A percentile compares a stretch with the other conserved stretches of the same genome.
Conservation (phyloP, 2,797 vertebrate species). For the Ciconia nigra region DNA sequence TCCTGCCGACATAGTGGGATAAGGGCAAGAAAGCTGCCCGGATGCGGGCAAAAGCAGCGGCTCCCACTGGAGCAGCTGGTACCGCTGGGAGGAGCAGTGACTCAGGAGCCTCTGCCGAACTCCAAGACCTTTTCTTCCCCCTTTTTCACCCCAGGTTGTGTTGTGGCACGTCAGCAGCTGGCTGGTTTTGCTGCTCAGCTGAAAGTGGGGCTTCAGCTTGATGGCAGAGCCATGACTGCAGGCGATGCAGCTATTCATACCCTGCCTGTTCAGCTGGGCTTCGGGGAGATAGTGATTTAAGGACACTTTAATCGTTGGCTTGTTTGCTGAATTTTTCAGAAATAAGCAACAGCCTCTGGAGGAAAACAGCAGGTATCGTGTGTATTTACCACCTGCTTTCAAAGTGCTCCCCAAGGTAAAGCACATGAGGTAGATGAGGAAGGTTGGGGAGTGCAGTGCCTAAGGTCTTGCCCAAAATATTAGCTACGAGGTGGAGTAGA, state of each 20-base stretch:
- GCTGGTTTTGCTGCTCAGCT: not conserved
- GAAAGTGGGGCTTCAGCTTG: not conserved
- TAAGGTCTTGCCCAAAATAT: not conserved
- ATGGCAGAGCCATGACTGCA: not conserved
- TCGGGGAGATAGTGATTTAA: not conserved
- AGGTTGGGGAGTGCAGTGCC: not conserved
- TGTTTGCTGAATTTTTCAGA: not conserved
- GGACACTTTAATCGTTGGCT: not conserved
- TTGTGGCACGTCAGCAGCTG: not conserved
- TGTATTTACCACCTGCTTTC: not conserved
- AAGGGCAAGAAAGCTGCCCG: not conserved
- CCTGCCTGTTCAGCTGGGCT: not conserved
- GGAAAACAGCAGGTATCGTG: not conserved
- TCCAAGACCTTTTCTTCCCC: not conserved
- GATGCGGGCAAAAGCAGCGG: not conserved
- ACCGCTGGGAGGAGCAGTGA: not conserved
- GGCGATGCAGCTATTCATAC: not conserved
- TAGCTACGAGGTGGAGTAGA: not conserved
- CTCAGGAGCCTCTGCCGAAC: not conserved
- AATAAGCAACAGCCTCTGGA: not conserved
- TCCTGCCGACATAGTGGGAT: not conserved
- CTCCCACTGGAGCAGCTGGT: not conserved
- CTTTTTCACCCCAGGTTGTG: accelerated
- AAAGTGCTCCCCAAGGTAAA: not conserved
- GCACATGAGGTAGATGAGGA: not conserved